Base-by-base conservation (phyloP, 2,113 vertebrate genomes). In the Gobius niger region DNA sequence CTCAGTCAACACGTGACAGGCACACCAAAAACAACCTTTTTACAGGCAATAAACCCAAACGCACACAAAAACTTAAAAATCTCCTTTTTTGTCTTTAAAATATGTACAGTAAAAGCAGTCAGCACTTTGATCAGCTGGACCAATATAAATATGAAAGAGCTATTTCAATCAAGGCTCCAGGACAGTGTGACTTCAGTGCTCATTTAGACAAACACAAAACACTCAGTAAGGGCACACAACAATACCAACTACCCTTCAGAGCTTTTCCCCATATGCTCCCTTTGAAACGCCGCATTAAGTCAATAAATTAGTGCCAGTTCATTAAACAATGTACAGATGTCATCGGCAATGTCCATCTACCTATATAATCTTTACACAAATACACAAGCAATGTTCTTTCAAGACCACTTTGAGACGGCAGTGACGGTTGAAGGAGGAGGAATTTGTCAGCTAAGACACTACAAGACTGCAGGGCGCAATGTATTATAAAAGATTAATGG, bases 81-180 rank as follows among this genome's bases (percentile, higher is more conserved):
- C 16, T 70, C 6, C 14, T 74, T 63, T 84, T 70, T 74, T 62
- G 76, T 70, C 13, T 75, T 78, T 62, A 87, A 87, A 88, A 85
- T 86, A 90, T 86, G 76, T 90, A 90, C 75, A 85, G 80, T 76
- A 67, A 60, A 70, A 77, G 72, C 61, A 63, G 59, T 81, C 68
- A 77, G 77, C 84, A 85, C 65, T 80, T 86, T 1, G 19, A 19
- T 18, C n/a, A 42, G 73, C 47, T 12, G 72, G 62, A 87, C 67
- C 72, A 63, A 72, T 62, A 70, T 68, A 62, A 34, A 34, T 34
- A 34, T 7, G 63, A 59, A 61, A 70, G 51, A 47, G 63, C 70
- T 53, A 75, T 16, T 81, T 68, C 46, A 67, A 9, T 77, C 34
- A 49, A 40, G 76, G 63, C 7, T 74, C 57, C 57, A 74, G 68